Evolutionary conservation across 2,888 invertebrate species (phyloP).

Genomic region (Diloba caeruleocephala): DNA sequence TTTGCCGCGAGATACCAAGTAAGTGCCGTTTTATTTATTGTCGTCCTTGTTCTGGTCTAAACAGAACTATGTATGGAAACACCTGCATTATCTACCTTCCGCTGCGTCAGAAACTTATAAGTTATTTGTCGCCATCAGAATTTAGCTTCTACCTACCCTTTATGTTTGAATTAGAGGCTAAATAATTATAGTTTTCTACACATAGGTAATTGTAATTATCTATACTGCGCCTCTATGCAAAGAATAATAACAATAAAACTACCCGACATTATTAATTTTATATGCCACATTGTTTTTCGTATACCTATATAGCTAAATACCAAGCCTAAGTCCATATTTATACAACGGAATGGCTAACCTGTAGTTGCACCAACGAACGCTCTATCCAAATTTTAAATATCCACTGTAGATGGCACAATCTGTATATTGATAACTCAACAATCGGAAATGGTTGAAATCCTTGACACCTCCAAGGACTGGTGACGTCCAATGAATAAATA

Average conservation of each 20-base stretch:
- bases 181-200: conserved; percentile 6
- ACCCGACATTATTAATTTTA: conserved; percentile 2
- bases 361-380: too few species aligned
- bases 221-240: conserved; percentile 12
- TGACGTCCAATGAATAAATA: conserved; percentile 47
- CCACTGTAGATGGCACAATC: background rate
- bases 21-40: conserved; percentile 73
- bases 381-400: conserved; percentile 5
- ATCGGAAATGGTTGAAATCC: conserved; percentile 23
- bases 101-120: conserved; percentile 41
- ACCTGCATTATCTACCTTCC: conserved; percentile 41
- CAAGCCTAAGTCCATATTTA: conserved; percentile 4
- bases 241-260: conserved; percentile 24
- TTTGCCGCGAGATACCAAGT: conserved; percentile 91
- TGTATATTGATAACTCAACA: conserved; percentile 5
- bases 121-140: conserved; percentile 14
- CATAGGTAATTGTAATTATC: conserved; percentile 13
- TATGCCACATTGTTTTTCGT: conserved; percentile 8
- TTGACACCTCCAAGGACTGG: conserved; percentile 29
- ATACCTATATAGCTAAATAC: too few species aligned
- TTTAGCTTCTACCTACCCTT: too few species aligned
- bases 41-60: conserved; percentile 20
- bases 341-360: background rate
- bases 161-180: conserved; percentile 5
- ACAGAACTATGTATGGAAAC: conserved; percentile 24